Conservation (phyloP, 2,888 invertebrate genomes). For the Apamea epomidion region DNA sequence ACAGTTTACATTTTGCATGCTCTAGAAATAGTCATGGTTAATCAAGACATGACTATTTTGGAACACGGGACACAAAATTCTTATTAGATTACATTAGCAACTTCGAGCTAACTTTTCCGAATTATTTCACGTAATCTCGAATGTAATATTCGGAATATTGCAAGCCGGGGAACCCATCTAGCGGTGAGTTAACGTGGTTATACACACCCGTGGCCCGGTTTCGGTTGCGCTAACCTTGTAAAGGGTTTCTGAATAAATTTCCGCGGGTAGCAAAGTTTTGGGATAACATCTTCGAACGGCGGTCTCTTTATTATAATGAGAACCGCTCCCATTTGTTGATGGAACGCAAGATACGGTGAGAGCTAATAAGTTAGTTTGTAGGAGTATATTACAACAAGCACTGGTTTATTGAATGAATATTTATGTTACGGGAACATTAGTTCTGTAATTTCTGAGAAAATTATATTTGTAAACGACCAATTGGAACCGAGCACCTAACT, state of each 20-base stretch:
- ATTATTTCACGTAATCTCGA: conserved; percentile 52
- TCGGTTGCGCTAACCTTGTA: conserved; percentile 49
- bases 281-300: conserved; percentile 59
- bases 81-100: conserved; percentile 26
- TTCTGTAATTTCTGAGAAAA: background rate
- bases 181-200: conserved; percentile 52
- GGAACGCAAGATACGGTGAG: conserved; percentile 37
- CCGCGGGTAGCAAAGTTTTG: conserved; percentile 53
- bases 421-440: conserved; percentile 12
- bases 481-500: no score
- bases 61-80: background rate
- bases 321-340: conserved; percentile 42
- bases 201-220: conserved; percentile 59
- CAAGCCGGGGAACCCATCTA: conserved; percentile 37
- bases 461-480: background rate
- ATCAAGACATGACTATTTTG: background rate
- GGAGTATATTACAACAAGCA: conserved; percentile 28
- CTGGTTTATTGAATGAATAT: conserved; percentile 30
- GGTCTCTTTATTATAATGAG: conserved; percentile 48
- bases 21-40: background rate
- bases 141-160: conserved; percentile 42
- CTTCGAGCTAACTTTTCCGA: conserved; percentile 24
- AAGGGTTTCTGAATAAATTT: conserved; percentile 63
- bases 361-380: conserved; percentile 48
- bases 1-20: background rate